phyloP scores from a whole-genome alignment of 2,113 vertebrate species.

The Colius striatus region DNA sequence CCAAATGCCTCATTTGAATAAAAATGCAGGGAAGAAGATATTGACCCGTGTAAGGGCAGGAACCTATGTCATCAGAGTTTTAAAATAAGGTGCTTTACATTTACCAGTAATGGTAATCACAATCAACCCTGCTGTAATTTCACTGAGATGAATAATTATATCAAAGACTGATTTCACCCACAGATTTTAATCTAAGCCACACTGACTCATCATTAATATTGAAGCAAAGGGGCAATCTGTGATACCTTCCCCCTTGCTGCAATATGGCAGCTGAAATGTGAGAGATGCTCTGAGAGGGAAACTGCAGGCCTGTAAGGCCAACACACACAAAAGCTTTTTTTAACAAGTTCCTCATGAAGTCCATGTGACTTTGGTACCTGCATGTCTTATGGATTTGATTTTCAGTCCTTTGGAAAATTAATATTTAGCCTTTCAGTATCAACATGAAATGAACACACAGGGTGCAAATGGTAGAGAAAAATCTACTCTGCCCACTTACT shows the following conservation, averaged over 20 bases:
- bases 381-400: not conserved
- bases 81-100: not conserved
- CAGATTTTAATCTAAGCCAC: not conserved
- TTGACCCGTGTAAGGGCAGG: not conserved
- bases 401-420: not conserved
- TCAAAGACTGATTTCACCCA: not conserved
- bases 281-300: not conserved
- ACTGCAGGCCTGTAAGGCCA: not conserved
- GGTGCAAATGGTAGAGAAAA: not conserved
- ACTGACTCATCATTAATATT: not conserved
- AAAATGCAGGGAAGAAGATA: not conserved
- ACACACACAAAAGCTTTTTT: not conserved
- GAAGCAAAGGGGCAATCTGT: not conserved
- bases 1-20: constrained; percentile 18
- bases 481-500: not conserved
- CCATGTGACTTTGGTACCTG: not conserved
- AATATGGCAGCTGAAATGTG: not conserved
- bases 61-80: not conserved
- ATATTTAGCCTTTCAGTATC: not conserved
- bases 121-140: constrained; percentile 24
- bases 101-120: not conserved
- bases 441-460: not conserved
- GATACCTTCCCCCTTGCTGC: not conserved
- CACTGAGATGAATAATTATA: not conserved
- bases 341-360: not conserved